phyloP scores from a whole-genome alignment of 2,113 vertebrate genomes.

The Gallinago paraguaiae region DNA sequence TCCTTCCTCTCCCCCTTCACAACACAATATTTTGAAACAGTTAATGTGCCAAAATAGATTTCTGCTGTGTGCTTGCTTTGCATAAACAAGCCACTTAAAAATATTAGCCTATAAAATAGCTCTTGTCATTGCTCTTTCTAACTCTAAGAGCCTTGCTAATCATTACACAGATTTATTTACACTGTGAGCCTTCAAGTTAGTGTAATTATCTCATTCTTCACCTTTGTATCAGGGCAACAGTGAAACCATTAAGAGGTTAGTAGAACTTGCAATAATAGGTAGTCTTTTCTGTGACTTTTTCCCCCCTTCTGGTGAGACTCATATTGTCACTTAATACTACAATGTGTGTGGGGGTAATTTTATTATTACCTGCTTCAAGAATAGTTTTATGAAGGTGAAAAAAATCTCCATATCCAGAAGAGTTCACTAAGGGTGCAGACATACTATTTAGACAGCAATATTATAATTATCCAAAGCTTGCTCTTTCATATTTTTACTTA shows the following conservation, averaged over 20 bases:
- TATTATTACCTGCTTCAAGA: background rate
- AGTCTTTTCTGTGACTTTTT: background rate
- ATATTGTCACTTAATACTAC: background rate
- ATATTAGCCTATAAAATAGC: background rate
- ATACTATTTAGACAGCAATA: background rate
- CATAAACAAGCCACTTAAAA: background rate
- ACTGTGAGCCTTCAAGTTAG: background rate
- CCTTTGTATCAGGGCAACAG: background rate
- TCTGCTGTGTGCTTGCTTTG: background rate
- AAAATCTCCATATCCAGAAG: background rate
- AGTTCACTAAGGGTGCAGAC: background rate
- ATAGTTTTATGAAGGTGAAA: background rate
- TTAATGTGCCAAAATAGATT: background rate
- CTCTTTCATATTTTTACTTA: background rate
- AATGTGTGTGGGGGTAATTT: background rate
- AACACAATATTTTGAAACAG: background rate
- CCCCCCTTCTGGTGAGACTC: background rate
- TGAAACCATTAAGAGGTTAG: background rate
- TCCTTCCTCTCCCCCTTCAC: background rate
- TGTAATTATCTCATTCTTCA: slow-evolving; percentile 30
- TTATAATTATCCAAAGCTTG: background rate
- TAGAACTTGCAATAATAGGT: background rate
- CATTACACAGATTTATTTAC: slow-evolving; percentile 34
- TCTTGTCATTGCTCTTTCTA: slow-evolving; percentile 1
- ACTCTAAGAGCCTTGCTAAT: slow-evolving; percentile 9